A percentile compares a stretch with the other conserved stretches of the same genome.
Conservation (phyloP, 2,113 vertebrate species). For the Rhinolophus sinicus region DNA sequence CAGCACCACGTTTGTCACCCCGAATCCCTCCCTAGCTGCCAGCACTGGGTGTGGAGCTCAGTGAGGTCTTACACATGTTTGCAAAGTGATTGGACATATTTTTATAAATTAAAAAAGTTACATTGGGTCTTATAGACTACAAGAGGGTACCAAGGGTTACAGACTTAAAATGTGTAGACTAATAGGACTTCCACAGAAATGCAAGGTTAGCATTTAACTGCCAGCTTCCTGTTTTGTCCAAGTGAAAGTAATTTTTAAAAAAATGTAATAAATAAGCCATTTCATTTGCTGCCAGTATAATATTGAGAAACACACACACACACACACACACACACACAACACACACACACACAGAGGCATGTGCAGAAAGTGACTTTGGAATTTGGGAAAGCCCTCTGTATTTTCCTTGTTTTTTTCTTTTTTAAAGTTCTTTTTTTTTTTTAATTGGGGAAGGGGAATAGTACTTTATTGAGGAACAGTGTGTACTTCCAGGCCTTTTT, state of each 20-base stretch:
- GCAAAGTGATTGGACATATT: background rate
- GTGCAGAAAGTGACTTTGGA: background rate
- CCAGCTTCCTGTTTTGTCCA: background rate
- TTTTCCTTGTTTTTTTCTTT: background rate
- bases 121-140: background rate
- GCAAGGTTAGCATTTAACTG: background rate
- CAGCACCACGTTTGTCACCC: rapidly evolving
- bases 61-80: background rate
- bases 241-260: background rate
- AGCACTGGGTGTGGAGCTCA: rapidly evolving
- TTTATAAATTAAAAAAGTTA: background rate
- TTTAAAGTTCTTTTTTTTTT: no score
- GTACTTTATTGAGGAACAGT: no score
- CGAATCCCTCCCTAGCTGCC: background rate
- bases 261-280: background rate
- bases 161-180: background rate
- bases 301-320: background rate
- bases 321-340: no score
- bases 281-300: background rate
- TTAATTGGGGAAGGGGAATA: no score
- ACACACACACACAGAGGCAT: no score
- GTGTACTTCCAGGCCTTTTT: no score
- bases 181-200: background rate
- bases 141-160: background rate
- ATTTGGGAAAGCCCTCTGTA: background rate